Conservation (phyloP, 2,113 vertebrate species). For the Scolopax mira region DNA sequence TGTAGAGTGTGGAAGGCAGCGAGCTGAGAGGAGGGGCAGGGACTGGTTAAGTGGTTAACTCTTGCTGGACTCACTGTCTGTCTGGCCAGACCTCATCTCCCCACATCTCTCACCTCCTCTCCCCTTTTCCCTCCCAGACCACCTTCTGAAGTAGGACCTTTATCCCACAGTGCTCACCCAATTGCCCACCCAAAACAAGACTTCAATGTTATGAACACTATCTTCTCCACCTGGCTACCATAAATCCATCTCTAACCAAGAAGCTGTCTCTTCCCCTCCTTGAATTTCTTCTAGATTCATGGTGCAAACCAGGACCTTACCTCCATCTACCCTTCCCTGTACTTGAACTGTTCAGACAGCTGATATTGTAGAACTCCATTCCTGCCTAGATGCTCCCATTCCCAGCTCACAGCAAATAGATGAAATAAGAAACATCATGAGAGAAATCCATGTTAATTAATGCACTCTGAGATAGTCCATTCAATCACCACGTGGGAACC, state of each 20-base stretch:
- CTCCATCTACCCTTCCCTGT: rapidly evolving
- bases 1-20: not conserved
- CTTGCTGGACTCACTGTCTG: not conserved
- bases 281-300: not conserved
- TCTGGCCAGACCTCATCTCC: not conserved
- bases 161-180: not conserved
- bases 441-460: not conserved
- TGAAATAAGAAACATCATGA: not conserved
- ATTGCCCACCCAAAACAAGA: not conserved
- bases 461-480: not conserved
- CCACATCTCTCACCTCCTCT: not conserved
- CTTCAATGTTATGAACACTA: rapidly evolving
- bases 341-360: too few species aligned
- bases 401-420: not conserved
- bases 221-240: too few species aligned
- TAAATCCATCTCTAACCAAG: not conserved
- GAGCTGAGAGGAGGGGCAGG: not conserved
- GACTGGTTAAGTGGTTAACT: not conserved
- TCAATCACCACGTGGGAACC: not conserved
- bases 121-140: rapidly evolving
- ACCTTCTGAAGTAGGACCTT: not conserved
- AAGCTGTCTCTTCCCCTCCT: not conserved
- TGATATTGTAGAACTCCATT: not conserved
- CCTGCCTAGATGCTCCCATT: not conserved
- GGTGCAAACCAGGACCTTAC: not conserved